Evolutionary conservation across 2,797 vertebrate genomes (phyloP).

Genomic region (Cryptoblepharus egeriae): DNA sequence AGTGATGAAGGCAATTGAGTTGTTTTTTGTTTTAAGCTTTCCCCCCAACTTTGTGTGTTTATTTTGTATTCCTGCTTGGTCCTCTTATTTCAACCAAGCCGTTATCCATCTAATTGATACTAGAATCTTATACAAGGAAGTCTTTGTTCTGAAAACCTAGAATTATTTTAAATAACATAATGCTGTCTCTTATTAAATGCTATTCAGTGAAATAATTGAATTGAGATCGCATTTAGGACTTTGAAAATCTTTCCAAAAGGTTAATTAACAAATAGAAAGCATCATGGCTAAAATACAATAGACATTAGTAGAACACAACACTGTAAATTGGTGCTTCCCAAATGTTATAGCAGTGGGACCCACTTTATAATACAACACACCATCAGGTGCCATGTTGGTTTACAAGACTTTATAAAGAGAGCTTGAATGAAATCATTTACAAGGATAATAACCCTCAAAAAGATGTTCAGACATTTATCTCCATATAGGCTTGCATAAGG

Average conservation of each 20-base stretch:
- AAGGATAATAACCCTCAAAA: no score
- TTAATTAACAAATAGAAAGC: constrained; percentile 30
- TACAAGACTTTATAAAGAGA: no score
- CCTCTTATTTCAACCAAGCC: constrained; percentile 32
- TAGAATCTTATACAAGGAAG: constrained; percentile 42
- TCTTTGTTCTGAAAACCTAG: constrained; percentile 27
- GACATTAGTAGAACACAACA: background rate
- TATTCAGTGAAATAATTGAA: background rate
- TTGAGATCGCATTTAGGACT: background rate
- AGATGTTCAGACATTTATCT: no score
- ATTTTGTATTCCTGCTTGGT: constrained; percentile 55
- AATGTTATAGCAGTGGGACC: no score
- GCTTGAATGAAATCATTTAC: no score
- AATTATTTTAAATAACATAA: background rate
- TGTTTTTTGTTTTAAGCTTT: constrained; percentile 18
- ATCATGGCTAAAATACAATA: background rate
- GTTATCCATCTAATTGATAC: constrained; percentile 47
- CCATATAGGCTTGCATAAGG: no score
- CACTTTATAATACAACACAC: no score
- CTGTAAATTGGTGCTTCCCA: background rate
- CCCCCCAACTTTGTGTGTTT: constrained; percentile 17
- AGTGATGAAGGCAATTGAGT: constrained; percentile 50
- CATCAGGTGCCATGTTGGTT: no score
- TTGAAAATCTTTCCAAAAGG: constrained; percentile 17
- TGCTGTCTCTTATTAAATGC: background rate